Evolutionary conservation across 1,140 invertebrate species (phyloP).

Genomic region (Pseudomyrmex dendroicus): DNA sequence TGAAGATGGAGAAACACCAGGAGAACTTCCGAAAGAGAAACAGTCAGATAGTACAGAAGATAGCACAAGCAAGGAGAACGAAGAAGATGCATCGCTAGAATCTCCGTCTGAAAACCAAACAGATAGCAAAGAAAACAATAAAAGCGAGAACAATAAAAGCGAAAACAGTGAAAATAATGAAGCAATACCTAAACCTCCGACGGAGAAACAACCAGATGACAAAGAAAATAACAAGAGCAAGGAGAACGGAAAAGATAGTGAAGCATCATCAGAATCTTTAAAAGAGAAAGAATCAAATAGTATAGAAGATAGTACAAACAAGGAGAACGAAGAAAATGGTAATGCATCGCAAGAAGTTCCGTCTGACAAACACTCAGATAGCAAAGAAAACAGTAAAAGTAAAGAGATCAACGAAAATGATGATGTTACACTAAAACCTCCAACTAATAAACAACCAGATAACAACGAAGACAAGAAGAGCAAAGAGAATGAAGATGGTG

Average conservation of each 20-base stretch:
- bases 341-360: background rate
- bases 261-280: background rate
- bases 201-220: background rate
- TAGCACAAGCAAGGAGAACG: background rate
- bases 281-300: background rate
- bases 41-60: background rate
- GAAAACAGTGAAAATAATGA: background rate
- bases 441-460: background rate
- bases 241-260: background rate
- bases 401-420: background rate
- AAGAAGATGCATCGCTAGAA: background rate
- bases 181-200: background rate
- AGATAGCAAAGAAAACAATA: background rate
- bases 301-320: background rate
- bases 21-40: background rate
- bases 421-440: background rate
- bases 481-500: background rate
- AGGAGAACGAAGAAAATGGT: background rate
- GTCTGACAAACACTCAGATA: background rate
- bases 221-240: background rate
- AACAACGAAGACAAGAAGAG: background rate
- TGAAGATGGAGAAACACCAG: background rate
- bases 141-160: background rate
- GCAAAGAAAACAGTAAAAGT: background rate
- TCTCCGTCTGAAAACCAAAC: background rate